Evolutionary conservation across 2,888 invertebrate genomes (phyloP).

Genomic region (Unio delphinus): DNA sequence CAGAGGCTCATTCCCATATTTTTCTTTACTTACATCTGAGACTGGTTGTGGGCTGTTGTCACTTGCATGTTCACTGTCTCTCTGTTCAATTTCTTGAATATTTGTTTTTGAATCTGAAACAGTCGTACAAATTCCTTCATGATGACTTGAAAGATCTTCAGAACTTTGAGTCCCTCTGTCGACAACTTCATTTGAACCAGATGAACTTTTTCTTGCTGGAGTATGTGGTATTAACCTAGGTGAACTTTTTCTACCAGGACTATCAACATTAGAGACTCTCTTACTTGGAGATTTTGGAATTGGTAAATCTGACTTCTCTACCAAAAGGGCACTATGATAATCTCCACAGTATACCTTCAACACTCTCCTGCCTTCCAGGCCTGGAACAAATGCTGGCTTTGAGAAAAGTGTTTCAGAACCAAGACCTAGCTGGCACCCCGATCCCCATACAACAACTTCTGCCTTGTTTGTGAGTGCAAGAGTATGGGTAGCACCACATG

Average conservation of each 20-base stretch:
- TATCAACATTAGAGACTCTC: too few species aligned
- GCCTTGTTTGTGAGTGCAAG: constrained; percentile 59
- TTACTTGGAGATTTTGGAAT: too few species aligned
- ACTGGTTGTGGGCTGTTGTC: not conserved
- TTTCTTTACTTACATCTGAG: not conserved
- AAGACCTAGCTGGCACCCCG: constrained; percentile 61
- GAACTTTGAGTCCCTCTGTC: too few species aligned
- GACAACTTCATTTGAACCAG: too few species aligned
- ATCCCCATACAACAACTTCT: constrained; percentile 70
- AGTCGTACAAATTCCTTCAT: not conserved
- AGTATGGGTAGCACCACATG: constrained; percentile 66
- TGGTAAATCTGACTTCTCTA: constrained; percentile 42
- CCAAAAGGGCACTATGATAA: constrained; percentile 62
- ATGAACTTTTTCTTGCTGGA: too few species aligned
- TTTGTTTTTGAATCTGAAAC: not conserved
- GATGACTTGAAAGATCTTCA: not conserved
- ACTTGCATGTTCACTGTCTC: not conserved
- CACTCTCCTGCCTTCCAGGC: constrained; percentile 54
- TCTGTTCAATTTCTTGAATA: not conserved
- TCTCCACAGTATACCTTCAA: constrained; percentile 63
- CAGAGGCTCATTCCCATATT: too few species aligned
- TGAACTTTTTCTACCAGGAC: too few species aligned
- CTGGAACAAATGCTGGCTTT: constrained; percentile 52
- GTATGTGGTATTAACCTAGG: too few species aligned
- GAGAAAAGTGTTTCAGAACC: constrained; percentile 28